phyloP scores from a whole-genome alignment of 2,888 invertebrate species.

The Latrodectus elegans region DNA sequence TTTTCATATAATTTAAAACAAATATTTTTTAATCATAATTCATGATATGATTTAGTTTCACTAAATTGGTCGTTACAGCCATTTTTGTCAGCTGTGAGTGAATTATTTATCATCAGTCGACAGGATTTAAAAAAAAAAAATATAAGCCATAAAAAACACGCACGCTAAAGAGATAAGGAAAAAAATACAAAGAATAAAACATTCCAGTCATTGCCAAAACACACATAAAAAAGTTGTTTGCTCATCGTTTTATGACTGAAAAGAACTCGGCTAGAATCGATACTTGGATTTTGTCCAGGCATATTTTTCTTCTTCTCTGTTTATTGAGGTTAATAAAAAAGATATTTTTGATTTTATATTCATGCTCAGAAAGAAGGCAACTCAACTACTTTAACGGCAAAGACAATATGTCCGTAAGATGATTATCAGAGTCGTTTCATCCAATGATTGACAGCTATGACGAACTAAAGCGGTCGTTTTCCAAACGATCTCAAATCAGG shows the following conservation, averaged over 20 bases:
- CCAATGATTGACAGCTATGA: slow-evolving; percentile 27
- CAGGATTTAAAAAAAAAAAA: not conserved
- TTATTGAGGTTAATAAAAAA: slow-evolving; percentile 44
- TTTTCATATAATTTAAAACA: too few relatives aligned
- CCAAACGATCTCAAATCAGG: slow-evolving; percentile 4
- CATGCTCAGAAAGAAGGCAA: slow-evolving; percentile 9
- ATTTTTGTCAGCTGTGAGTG: not conserved
- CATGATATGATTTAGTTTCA: too few relatives aligned
- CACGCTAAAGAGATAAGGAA: slow-evolving; percentile 2
- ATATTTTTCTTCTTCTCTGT: slow-evolving; percentile 21
- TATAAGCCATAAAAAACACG: not conserved
- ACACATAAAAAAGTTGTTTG: slow-evolving; percentile 44
- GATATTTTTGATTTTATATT: not conserved
- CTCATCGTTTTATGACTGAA: slow-evolving; percentile 34
- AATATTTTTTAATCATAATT: too few relatives aligned
- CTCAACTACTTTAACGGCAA: slow-evolving; percentile 9
- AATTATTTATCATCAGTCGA: slow-evolving; percentile 6
- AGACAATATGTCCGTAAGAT: slow-evolving; percentile 13
- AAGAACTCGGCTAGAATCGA: slow-evolving; percentile 39
- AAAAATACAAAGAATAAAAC: slow-evolving; percentile 6
- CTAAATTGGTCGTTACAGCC: too few relatives aligned
- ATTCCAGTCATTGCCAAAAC: slow-evolving; percentile 40
- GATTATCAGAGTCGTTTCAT: slow-evolving; percentile 26
- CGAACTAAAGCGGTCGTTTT: slow-evolving; percentile 9
- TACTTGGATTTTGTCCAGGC: slow-evolving; percentile 47